Evolutionary conservation across 2,888 invertebrate genomes (phyloP).

Genomic region (Cryptocheilus praepositus): DNA sequence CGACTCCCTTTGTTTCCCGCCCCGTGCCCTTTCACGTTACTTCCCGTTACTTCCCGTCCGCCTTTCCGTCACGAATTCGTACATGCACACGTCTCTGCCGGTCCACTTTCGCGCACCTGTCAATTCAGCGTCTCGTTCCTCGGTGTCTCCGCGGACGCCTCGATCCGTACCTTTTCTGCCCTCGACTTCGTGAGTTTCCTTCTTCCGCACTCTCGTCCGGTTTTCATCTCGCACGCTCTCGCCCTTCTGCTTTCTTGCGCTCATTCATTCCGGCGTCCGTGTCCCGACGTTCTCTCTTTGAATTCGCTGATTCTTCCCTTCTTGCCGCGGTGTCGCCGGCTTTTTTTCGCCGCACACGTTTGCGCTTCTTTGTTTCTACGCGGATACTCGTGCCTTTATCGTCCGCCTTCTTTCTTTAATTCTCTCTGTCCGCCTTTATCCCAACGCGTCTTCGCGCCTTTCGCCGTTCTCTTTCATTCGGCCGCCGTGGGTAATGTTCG

Average conservation of each 20-base stretch:
- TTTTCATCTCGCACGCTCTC: too few species aligned
- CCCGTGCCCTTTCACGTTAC: background rate
- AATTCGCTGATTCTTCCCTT: background rate
- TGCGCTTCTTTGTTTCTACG: background rate
- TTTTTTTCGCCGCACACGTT: background rate
- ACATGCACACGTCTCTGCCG: background rate
- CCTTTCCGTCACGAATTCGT: background rate
- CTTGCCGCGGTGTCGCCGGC: too few species aligned
- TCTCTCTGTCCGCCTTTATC: too few species aligned
- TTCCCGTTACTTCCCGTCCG: background rate
- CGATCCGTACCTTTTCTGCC: too few species aligned
- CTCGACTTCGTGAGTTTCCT: too few species aligned
- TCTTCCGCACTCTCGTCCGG: too few species aligned
- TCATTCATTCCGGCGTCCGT: background rate
- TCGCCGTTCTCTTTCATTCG: background rate
- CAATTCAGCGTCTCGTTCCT: too few species aligned
- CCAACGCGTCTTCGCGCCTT: background rate
- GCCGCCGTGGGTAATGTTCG: slow-evolving; percentile 22
- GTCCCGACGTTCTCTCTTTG: too few species aligned
- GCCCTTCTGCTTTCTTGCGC: background rate
- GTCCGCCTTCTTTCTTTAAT: background rate
- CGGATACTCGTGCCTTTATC: background rate
- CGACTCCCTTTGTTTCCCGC: background rate
- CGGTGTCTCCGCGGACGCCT: too few species aligned
- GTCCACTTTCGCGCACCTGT: too few species aligned